A percentile compares a stretch with the other conserved stretches of the same genome.
Evolutionary conservation across 53 echinoderm and acorn worm species (phyloP).

Genomic region (Astropecten irregularis): DNA sequence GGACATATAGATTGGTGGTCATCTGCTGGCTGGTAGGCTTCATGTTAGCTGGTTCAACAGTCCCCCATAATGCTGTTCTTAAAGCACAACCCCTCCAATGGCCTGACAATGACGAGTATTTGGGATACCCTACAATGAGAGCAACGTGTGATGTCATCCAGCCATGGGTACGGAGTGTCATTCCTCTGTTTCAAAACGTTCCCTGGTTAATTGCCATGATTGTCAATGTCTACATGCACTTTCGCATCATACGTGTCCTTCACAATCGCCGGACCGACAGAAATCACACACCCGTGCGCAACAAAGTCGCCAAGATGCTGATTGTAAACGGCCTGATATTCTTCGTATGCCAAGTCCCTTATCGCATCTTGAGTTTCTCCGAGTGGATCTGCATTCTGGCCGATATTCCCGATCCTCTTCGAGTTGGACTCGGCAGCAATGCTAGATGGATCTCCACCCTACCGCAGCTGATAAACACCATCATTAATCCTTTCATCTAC

Average conservation of each 20-base stretch:
- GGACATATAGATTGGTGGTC: slow-evolving; percentile 36
- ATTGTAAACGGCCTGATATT: slow-evolving; percentile 1
- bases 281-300: background rate
- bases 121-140: slow-evolving; percentile 24
- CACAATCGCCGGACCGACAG: slow-evolving; percentile 30
- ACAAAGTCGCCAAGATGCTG: slow-evolving; percentile 35
- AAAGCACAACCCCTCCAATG: slow-evolving; percentile 19
- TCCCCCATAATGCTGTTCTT: background rate
- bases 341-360: slow-evolving; percentile 34
- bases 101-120: slow-evolving; percentile 55
- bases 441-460: background rate
- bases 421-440: background rate
- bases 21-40: slow-evolving; percentile 59
- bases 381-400: slow-evolving; percentile 9
- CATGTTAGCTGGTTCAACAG: slow-evolving; percentile 27
- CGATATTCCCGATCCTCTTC: slow-evolving; percentile 5
- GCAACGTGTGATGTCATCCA: slow-evolving; percentile 36
- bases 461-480: slow-evolving; percentile 20
- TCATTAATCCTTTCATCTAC: slow-evolving; percentile 31
- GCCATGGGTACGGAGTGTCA: background rate
- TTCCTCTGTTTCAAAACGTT: slow-evolving; percentile 59
- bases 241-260: slow-evolving; percentile 37
- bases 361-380: background rate
- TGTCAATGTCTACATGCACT: slow-evolving; percentile 65
- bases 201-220: slow-evolving; percentile 74